A percentile compares a stretch with the other conserved stretches of the same genome.
These are phyloP conservation scores for Limnephilus rhombicus DNA, from an alignment of 2,888 invertebrate genomes.

Conservation along the genomic window DNA sequence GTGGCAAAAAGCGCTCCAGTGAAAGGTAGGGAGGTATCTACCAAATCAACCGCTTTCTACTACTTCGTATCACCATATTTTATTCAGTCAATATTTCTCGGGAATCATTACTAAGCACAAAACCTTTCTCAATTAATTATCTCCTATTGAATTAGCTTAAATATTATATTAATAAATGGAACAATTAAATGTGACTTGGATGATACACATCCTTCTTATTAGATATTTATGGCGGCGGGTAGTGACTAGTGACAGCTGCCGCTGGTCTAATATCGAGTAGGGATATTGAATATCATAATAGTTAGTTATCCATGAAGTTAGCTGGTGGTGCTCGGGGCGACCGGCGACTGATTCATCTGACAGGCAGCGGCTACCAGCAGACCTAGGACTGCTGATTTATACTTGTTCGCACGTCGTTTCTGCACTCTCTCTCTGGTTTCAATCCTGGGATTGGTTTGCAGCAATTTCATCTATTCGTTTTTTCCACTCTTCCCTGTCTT, in stretches of 20 bases:
- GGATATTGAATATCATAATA: constrained; percentile 31
- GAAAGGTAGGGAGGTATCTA: no score
- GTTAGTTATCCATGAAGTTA: constrained; percentile 14
- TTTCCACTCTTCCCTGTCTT: no score
- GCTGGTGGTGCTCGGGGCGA: constrained; percentile 18
- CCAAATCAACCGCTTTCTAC: no score
- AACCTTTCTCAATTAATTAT: no score
- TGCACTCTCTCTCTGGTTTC: no score
- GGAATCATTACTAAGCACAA: no score
- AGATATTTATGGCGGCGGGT: not conserved
- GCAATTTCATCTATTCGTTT: no score
- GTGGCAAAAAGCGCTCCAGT: no score
- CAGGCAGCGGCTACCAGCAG: not conserved
- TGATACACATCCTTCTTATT: not conserved
- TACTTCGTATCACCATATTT: no score
- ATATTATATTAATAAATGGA: not conserved
- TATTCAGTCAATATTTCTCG: no score
- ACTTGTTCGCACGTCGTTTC: not conserved
- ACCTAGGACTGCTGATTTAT: constrained; percentile 29
- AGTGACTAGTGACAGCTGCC: not conserved
- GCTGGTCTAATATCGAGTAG: not conserved
- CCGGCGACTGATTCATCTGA: constrained; percentile 23
- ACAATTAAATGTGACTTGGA: not conserved
- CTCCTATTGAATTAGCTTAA: no score
- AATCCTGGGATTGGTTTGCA: no score